Conservation (phyloP, 2,113 vertebrate species). For the Apodemus speciosus region DNA sequence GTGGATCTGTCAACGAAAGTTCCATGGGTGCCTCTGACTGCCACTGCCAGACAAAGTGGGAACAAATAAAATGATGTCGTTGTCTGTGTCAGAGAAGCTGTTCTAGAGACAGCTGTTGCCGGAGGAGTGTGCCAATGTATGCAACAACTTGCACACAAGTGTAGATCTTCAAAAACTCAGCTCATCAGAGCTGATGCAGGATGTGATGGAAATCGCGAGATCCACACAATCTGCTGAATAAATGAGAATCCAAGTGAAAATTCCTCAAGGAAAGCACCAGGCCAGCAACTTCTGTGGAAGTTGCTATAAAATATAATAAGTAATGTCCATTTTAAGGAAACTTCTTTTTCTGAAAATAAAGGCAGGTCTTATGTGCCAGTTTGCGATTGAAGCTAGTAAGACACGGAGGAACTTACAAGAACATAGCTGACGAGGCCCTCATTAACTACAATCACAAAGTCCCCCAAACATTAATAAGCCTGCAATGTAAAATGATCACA, state of each 20-base stretch:
- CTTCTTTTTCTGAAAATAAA: background rate
- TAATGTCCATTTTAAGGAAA: background rate
- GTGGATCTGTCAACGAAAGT: background rate
- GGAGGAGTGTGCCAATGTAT: background rate
- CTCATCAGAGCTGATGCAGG: background rate
- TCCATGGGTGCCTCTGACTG: background rate
- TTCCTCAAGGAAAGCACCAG: background rate
- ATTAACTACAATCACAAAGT: background rate
- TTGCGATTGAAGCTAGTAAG: background rate
- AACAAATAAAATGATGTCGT: background rate
- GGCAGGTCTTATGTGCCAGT: background rate
- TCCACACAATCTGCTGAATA: background rate
- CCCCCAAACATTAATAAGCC: background rate
- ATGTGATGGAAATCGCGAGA: background rate
- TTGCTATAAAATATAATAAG: background rate
- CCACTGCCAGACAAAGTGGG: background rate
- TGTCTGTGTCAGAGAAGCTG: background rate
- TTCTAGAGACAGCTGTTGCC: background rate
- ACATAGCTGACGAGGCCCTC: background rate
- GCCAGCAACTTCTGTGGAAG: background rate
- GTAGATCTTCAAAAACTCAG: background rate
- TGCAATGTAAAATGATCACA: rapidly evolving
- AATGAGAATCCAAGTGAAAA: background rate
- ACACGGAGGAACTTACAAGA: background rate
- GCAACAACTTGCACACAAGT: background rate